Percentiles rank a stretch among this genome's conserved stretches.
Evolutionary conservation across 2,113 vertebrate species (phyloP).

Genomic region (Festucalex cinctus): DNA sequence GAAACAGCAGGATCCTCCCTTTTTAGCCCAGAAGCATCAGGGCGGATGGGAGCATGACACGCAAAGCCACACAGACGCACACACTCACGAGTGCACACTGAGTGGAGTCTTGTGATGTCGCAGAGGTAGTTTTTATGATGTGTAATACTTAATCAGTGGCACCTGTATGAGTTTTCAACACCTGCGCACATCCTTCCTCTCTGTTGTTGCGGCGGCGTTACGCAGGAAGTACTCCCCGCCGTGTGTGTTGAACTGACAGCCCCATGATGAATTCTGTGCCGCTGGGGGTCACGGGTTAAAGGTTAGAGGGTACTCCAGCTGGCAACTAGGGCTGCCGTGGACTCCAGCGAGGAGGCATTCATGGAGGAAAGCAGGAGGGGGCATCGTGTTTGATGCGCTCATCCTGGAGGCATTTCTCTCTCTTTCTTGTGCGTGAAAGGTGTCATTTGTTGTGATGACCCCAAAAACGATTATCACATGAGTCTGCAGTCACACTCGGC

Average conservation of each 20-base stretch:
- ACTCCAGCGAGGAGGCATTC: conserved; percentile 69
- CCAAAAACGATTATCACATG: neutral
- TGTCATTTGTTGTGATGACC: conserved; percentile 7
- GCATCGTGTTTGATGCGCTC: conserved; percentile 39
- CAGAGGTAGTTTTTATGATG: neutral
- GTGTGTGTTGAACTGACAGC: conserved; percentile 28
- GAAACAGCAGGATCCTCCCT: conserved; percentile 72
- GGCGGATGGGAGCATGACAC: conserved; percentile 71
- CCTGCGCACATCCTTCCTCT: conserved; percentile 20
- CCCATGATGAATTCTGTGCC: conserved; percentile 51
- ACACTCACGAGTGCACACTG: conserved; percentile 11
- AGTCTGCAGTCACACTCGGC: neutral
- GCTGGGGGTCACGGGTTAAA: conserved; percentile 55
- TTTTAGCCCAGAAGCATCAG: conserved; percentile 66
- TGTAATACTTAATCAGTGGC: conserved; percentile 30
- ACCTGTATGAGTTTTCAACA: conserved; percentile 46
- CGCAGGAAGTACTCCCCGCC: conserved; percentile 34
- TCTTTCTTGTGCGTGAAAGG: neutral
- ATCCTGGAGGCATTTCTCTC: conserved; percentile 14
- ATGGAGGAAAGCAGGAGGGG: conserved; percentile 46
- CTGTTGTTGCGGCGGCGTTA: conserved; percentile 19
- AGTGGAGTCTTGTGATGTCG: conserved; percentile 6
- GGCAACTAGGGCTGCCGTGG: conserved; percentile 66
- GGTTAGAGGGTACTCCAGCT: conserved; percentile 75
- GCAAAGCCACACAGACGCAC: conserved; percentile 50